Evolutionary conservation across 2,797 vertebrate species (phyloP).

Genomic region (Ficedula albicollis): DNA sequence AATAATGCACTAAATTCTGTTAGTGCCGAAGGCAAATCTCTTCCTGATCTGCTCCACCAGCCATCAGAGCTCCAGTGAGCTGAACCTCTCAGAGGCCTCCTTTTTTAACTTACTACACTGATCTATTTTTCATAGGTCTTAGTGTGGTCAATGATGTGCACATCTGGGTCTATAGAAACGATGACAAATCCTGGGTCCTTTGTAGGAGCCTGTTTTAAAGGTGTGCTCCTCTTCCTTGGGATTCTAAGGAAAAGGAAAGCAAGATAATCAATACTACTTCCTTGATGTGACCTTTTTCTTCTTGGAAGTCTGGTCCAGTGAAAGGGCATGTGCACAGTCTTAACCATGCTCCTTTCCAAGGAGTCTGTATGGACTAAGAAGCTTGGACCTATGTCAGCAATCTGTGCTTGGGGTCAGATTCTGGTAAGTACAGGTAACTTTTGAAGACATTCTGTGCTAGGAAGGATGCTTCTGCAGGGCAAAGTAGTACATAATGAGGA

Average conservation of each 20-base stretch:
- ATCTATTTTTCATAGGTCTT: neutral
- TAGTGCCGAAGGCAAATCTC: neutral
- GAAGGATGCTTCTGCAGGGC: neutral
- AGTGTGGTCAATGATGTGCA: neutral
- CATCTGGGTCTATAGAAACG: neutral
- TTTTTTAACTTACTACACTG: neutral
- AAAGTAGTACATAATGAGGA: neutral
- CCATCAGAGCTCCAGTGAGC: neutral
- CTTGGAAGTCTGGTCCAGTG: neutral
- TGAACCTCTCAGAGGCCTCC: neutral
- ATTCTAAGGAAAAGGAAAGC: neutral
- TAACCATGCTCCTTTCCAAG: constrained; percentile 3
- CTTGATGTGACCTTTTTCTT: neutral
- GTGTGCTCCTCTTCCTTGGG: neutral
- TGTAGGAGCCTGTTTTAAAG: neutral
- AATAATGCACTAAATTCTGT: neutral
- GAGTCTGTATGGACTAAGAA: neutral
- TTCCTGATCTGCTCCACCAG: neutral
- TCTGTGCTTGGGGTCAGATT: neutral
- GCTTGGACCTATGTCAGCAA: neutral
- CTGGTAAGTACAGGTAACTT: constrained; percentile 11
- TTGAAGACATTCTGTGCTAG: neutral
- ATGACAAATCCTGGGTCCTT: neutral
- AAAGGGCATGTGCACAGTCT: neutral
- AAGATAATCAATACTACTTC: neutral